Evolutionary conservation across 1,140 invertebrate genomes (phyloP).

Genomic region (Aphelenchoides besseyi): DNA sequence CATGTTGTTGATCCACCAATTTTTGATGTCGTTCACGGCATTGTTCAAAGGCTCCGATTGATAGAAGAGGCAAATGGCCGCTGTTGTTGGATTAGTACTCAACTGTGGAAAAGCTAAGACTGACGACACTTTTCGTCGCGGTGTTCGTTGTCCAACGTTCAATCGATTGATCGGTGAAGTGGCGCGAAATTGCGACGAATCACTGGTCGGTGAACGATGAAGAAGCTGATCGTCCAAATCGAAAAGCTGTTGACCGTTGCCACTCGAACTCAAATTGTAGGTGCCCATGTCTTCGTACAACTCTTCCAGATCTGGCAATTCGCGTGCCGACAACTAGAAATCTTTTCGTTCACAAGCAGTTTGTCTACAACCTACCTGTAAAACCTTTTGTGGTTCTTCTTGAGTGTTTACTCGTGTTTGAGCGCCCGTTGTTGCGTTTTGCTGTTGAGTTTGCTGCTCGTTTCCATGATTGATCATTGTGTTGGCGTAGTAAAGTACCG

Average conservation of each 20-base stretch:
- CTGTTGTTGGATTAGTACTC: not conserved
- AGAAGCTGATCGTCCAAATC: constrained; percentile 5
- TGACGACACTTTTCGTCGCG: constrained; percentile 12
- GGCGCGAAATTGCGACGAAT: constrained; percentile 13
- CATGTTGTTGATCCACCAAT: constrained; percentile 20
- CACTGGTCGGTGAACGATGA: constrained; percentile 14
- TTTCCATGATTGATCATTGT: constrained; percentile 1
- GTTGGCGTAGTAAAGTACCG: not conserved
- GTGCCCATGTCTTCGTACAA: not conserved
- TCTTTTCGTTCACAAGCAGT: not conserved
- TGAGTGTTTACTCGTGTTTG: not conserved
- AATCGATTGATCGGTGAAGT: constrained; percentile 14
- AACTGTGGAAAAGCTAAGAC: constrained; percentile 4
- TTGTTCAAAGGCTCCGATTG: constrained; percentile 12
- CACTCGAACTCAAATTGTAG: not conserved
- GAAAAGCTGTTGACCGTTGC: not conserved
- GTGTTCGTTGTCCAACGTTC: constrained; percentile 13
- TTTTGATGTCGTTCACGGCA: constrained; percentile 16
- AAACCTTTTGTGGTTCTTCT: not conserved
- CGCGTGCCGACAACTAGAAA: constrained; percentile 31
- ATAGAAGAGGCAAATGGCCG: constrained; percentile 18
- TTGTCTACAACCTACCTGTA: not conserved
- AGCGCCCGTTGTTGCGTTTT: not conserved
- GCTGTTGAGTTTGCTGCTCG: not conserved
- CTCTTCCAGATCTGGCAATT: constrained; percentile 35